Percentiles rank a stretch among this genome's conserved stretches.
phyloP scores from a whole-genome alignment of 2,113 vertebrate genomes.

The Crypturellus undulatus region DNA sequence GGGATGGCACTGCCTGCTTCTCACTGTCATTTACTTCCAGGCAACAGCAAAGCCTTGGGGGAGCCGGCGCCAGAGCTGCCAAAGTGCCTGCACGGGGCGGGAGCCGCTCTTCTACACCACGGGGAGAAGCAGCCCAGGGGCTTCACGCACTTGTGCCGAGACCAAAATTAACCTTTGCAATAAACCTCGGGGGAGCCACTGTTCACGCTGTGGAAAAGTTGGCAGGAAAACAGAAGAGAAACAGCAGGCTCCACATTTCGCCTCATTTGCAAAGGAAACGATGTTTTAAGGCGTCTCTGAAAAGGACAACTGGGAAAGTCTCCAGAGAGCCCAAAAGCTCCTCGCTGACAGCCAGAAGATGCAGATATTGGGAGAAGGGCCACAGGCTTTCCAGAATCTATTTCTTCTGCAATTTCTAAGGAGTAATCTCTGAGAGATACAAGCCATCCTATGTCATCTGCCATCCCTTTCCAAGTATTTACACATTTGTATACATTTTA shows the following conservation, averaged over 20 bases:
- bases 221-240: neutral
- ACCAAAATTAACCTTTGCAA: neutral
- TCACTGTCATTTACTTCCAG: neutral
- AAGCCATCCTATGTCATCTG: neutral
- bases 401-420: neutral
- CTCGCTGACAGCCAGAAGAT: neutral
- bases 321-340: neutral
- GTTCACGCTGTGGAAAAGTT: neutral
- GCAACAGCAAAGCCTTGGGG: slow-evolving; percentile 7
- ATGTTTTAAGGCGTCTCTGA: neutral
- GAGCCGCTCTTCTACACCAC: neutral
- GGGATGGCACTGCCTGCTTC: neutral
- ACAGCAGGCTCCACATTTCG: neutral
- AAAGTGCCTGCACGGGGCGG: neutral
- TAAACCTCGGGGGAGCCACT: neutral
- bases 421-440: neutral
- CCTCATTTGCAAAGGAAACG: neutral
- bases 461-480: neutral
- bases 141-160: neutral
- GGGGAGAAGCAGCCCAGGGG: neutral
- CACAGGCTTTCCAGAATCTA: neutral
- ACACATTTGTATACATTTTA: neutral
- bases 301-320: neutral
- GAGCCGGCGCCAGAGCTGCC: neutral
- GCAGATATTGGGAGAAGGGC: neutral